Conservation (phyloP, 92 coral and sea anemone species). For the Siderastrea radians region DNA sequence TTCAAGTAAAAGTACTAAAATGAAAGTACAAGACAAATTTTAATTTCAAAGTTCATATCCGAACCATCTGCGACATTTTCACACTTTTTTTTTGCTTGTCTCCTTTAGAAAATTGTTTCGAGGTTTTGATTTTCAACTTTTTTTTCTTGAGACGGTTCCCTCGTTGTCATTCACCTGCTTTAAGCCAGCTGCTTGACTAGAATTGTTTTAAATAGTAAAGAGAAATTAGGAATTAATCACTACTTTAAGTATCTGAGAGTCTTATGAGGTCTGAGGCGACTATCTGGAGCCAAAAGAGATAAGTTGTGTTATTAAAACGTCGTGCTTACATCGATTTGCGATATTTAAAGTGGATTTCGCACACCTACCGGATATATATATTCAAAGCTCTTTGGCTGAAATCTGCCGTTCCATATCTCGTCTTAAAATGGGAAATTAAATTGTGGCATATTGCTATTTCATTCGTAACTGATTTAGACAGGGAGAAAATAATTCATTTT, state of each 20-base stretch:
- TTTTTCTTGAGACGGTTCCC: background rate
- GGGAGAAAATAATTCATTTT: conserved; percentile 36
- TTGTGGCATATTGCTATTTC: conserved; percentile 34
- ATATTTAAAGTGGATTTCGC: conserved; percentile 24
- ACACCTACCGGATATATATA: conserved; percentile 38
- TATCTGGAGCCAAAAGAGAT: conserved; percentile 32
- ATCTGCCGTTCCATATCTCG: conserved; percentile 27
- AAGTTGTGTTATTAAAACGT: conserved; percentile 35
- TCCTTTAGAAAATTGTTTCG: background rate
- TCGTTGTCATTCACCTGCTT: background rate
- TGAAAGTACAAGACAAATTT: too few relatives aligned
- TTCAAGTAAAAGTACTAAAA: background rate
- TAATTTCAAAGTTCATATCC: background rate
- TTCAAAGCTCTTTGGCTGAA: conserved; percentile 25
- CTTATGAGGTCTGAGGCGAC: conserved; percentile 20
- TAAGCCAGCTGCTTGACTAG: background rate
- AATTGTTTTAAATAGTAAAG: background rate
- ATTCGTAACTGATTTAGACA: conserved; percentile 42
- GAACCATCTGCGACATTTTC: background rate
- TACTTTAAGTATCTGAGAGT: background rate
- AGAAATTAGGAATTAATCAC: conserved; percentile 13
- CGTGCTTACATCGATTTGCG: conserved; percentile 21
- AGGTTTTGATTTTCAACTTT: background rate
- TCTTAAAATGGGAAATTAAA: conserved; percentile 31
- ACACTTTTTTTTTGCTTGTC: background rate